phyloP scores from a whole-genome alignment of 2,113 vertebrate genomes.

The Crotalus horridus region DNA sequence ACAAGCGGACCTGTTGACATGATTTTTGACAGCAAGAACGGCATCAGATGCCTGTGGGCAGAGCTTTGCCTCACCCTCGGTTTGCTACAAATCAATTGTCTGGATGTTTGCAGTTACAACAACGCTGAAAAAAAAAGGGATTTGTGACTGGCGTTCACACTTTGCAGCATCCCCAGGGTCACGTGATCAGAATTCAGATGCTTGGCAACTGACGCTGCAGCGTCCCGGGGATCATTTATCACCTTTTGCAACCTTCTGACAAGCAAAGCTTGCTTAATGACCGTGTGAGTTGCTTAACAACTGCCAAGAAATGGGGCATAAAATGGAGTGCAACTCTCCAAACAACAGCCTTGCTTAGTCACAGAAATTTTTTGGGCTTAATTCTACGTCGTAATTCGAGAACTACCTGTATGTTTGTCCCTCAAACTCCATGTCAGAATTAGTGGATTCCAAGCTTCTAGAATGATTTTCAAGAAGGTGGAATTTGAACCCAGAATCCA shows the following conservation, averaged over 20 bases:
- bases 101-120: neutral
- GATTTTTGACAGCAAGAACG: neutral
- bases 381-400: neutral
- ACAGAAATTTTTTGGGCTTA: neutral
- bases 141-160: neutral
- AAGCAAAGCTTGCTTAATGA: neutral
- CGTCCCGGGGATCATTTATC: too few species aligned
- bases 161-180: neutral
- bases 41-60: neutral
- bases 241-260: too few species aligned
- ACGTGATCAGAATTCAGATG: neutral
- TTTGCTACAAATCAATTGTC: neutral
- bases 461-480: neutral
- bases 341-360: neutral
- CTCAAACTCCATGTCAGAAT: neutral
- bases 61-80: rapidly evolving
- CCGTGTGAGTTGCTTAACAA: neutral
- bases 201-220: neutral
- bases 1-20: neutral
- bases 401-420: neutral
- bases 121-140: too few species aligned
- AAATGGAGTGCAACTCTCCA: neutral
- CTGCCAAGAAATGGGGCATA: neutral
- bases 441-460: neutral
- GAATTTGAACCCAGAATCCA: neutral